Conservation (phyloP, 2,797 vertebrate genomes). For the Arctocebus calabarensis region DNA sequence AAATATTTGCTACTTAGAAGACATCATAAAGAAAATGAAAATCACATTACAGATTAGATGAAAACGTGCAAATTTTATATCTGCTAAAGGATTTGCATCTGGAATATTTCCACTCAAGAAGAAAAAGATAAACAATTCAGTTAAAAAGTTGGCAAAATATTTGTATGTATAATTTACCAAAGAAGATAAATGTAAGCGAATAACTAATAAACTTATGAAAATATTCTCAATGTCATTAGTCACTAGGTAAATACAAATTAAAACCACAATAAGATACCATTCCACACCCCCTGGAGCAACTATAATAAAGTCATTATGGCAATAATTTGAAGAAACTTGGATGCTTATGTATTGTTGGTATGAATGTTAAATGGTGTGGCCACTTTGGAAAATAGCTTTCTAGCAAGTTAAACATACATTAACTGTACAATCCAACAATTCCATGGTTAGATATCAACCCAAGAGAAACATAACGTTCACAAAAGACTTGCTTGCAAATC, state of each 20-base stretch:
- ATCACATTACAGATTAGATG: background rate
- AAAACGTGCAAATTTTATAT: background rate
- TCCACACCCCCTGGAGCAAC: background rate
- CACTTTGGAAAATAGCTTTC: constrained; percentile 18
- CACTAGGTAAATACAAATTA: background rate
- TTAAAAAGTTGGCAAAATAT: background rate
- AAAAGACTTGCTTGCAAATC: background rate
- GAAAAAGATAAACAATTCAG: background rate
- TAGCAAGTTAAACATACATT: background rate
- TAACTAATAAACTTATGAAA: background rate
- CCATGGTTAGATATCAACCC: background rate
- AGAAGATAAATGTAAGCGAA: background rate
- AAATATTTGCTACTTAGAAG: background rate
- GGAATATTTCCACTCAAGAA: background rate
- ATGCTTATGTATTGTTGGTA: background rate
- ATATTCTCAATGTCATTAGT: background rate
- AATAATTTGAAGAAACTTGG: background rate
- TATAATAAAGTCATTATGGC: background rate
- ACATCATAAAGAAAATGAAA: background rate
- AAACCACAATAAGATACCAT: background rate
- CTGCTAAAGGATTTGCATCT: background rate
- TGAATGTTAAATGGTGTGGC: too few species aligned
- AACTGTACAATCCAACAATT: background rate
- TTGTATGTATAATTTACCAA: background rate
- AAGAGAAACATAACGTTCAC: constrained; percentile 16